Evolutionary conservation across 1,140 invertebrate genomes (phyloP), one percentile per base, ranked within the genome.

Genomic region (Notospermus geniculatus): DNA sequence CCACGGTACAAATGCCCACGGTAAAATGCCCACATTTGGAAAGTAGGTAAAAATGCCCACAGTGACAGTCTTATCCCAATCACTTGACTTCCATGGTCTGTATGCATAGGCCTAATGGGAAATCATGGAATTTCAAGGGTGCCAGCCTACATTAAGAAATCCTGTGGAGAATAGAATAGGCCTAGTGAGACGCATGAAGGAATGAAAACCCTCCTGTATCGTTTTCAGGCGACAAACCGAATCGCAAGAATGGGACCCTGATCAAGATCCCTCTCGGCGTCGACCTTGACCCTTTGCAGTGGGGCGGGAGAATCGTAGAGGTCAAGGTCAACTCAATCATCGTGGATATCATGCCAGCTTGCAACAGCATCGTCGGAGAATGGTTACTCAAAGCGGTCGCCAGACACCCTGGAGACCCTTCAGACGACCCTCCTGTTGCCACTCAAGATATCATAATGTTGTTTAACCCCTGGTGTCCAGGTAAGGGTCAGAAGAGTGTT

Each of bases 371-470:
- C 15, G 88, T 96, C 4, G 91, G 91, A 2, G 86, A 89, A 67
- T 95, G 92, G 92, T 86, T 85, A 53, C 78, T 95, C 59, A 90
- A 93, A 27, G 86, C 94, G 1, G 91, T 93, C 65, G 91, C 91
- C 0, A 91, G 88, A 79, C 80, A 90, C 19, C 85, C 85, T 70
- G 83, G 85, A 57, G 83, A 84, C 15, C 32, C 32, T 4, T 7
- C 32, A 4, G 4, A 7, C 25, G 84, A 88, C 28, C 69, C 89
- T 64, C 84, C 86, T 62, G 90, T 87, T 77, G 84, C 83, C 1
- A 83, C 87, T 69, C 84, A 86, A 2, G 57, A 84, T 86, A 39
- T 83, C 28, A 72, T 91, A 75, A 78, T 91, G 17, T 80, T 91
- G 2, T 91, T 92, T 70, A 96, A 96, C 83, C 90, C 90, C 5